Percentiles rank a stretch among this genome's conserved stretches.
These are phyloP conservation scores for Aptenodytes patagonicus DNA, from an alignment of 2,113 vertebrate genomes.

Conservation along the genomic window DNA sequence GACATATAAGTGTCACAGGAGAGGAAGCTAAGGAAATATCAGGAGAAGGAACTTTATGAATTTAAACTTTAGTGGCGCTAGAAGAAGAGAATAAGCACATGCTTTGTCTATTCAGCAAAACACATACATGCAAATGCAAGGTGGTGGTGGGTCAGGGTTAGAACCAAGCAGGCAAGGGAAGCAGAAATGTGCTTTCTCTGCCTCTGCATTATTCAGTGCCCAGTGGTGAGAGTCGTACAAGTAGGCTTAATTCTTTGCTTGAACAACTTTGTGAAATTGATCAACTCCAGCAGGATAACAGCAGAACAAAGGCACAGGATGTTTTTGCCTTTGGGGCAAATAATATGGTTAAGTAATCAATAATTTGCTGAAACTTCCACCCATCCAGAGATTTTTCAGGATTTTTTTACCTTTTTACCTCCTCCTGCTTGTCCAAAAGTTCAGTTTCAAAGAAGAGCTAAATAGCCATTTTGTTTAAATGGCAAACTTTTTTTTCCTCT, in stretches of 20 bases:
- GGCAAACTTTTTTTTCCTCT: not conserved
- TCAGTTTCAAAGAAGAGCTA: not conserved
- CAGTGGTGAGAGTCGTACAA: rapidly evolving
- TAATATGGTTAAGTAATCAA: not conserved
- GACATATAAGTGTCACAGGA: not conserved
- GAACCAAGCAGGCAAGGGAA: not conserved
- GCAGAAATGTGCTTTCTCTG: not conserved
- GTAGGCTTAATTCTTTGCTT: not conserved
- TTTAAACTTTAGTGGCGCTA: not conserved
- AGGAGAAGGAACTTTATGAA: not conserved
- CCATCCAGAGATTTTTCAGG: not conserved
- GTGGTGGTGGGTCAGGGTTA: not conserved
- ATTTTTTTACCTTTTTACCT: not conserved
- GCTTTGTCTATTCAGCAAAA: not conserved
- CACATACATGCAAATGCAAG: not conserved
- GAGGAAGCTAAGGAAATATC: not conserved
- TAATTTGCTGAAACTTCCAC: not conserved
- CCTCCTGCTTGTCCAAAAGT: not conserved
- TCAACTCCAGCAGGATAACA: not conserved
- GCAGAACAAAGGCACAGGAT: not conserved
- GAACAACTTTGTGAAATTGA: not conserved
- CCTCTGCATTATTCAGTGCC: not conserved
- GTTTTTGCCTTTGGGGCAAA: not conserved
- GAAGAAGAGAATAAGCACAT: not conserved
- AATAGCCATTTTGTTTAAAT: not conserved